Evolutionary conservation across 2,797 vertebrate genomes (phyloP).

Genomic region (Hybognathus amarus): DNA sequence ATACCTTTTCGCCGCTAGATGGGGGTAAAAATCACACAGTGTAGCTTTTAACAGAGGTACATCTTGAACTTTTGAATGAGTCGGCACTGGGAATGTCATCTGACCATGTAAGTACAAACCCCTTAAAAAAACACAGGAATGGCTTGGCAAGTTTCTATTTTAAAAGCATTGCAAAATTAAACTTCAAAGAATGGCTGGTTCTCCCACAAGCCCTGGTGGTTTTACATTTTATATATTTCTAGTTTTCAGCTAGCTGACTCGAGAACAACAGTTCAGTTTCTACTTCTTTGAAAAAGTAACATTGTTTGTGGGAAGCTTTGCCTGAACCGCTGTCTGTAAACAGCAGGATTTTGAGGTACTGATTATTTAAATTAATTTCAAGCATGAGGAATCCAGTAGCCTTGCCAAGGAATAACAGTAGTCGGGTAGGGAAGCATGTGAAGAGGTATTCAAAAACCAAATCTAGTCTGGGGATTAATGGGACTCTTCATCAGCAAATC

Average conservation of each 20-base stretch:
- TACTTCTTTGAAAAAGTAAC: constrained; percentile 58
- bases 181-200: constrained; percentile 27
- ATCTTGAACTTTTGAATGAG: constrained; percentile 13
- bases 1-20: too few species aligned
- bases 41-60: constrained; percentile 9
- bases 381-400: constrained; percentile 61
- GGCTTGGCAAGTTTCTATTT: not conserved
- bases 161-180: not conserved
- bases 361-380: constrained; percentile 69
- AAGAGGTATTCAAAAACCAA: constrained; percentile 15
- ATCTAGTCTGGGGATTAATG: constrained; percentile 60
- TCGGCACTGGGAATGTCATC: constrained; percentile 1
- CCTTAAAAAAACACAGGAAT: not conserved
- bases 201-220: constrained; percentile 36
- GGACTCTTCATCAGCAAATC: constrained; percentile 55
- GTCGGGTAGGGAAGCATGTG: constrained; percentile 62
- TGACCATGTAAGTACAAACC: not conserved
- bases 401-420: constrained; percentile 63
- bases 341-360: constrained; percentile 52
- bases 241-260: constrained; percentile 45
- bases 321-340: constrained; percentile 63
- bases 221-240: constrained; percentile 46
- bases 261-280: constrained; percentile 53
- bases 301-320: constrained; percentile 64
- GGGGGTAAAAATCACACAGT: too few species aligned